phyloP scores from a whole-genome alignment of 2,113 vertebrate species.

The Apus apus region DNA sequence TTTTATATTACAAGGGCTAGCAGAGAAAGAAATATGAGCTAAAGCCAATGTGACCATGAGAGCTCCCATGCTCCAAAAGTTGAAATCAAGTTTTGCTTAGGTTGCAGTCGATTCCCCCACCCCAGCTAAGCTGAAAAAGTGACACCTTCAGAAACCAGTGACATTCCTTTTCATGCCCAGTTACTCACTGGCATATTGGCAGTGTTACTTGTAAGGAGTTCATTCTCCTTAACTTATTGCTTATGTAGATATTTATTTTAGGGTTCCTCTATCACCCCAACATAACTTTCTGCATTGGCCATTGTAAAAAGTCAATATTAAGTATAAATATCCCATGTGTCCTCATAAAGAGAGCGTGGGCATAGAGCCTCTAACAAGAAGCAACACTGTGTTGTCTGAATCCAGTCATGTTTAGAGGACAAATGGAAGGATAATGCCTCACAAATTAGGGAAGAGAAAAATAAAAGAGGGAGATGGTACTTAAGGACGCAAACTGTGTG shows the following conservation, averaged over 20 bases:
- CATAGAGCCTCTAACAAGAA: background rate
- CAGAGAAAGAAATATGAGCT: background rate
- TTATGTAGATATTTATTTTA: background rate
- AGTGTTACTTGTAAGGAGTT: background rate
- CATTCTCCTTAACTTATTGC: background rate
- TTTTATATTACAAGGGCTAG: background rate
- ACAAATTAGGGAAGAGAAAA: conserved; percentile 16
- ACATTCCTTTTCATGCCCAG: background rate
- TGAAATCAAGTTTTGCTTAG: background rate
- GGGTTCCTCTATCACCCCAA: background rate
- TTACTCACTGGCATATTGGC: background rate
- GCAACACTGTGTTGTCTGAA: background rate
- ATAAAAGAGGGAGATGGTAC: background rate
- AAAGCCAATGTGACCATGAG: fast-evolving
- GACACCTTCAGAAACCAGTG: background rate
- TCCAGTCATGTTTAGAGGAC: background rate
- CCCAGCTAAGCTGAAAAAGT: background rate
- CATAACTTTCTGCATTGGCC: background rate
- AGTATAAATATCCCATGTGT: background rate
- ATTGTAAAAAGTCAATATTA: background rate
- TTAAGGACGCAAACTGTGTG: background rate
- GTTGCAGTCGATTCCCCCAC: background rate
- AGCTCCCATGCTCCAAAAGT: background rate
- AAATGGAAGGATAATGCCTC: conserved; percentile 39
- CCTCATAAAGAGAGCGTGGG: background rate